Conservation (phyloP, 2,113 vertebrate genomes). For the Tychaedon coryphoeus region DNA sequence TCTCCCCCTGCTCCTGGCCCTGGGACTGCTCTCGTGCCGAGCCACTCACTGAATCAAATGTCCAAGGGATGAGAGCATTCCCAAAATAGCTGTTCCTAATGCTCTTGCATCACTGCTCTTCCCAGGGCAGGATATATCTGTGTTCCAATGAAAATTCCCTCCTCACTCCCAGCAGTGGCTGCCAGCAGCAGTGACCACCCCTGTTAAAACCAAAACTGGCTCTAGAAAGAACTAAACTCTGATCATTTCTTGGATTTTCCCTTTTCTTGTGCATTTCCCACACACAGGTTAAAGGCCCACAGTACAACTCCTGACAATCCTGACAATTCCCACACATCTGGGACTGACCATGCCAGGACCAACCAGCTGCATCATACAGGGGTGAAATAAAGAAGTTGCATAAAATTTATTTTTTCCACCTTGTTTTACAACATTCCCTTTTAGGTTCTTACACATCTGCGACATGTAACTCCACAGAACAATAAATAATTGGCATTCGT, state of each 20-base stretch:
- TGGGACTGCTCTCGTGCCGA: background rate
- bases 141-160: background rate
- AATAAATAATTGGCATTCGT: conserved; percentile 56
- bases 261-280: background rate
- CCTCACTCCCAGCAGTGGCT: background rate
- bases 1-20: background rate
- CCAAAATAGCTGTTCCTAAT: background rate
- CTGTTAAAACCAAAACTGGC: background rate
- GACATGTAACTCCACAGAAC: conserved; percentile 52
- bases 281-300: background rate
- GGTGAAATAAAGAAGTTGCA: conserved; percentile 27
- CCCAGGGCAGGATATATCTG: background rate
- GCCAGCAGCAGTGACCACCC: background rate
- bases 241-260: accelerated
- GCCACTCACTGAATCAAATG: background rate
- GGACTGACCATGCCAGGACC: background rate
- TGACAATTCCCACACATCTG: background rate
- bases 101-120: background rate
- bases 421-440: conserved; percentile 59
- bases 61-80: background rate
- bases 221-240: background rate
- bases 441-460: conserved; percentile 40
- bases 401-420: conserved; percentile 57
- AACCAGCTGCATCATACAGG: background rate
- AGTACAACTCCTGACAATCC: accelerated